Conservation (phyloP, 2,888 invertebrate species). For the Phengaris arion region DNA sequence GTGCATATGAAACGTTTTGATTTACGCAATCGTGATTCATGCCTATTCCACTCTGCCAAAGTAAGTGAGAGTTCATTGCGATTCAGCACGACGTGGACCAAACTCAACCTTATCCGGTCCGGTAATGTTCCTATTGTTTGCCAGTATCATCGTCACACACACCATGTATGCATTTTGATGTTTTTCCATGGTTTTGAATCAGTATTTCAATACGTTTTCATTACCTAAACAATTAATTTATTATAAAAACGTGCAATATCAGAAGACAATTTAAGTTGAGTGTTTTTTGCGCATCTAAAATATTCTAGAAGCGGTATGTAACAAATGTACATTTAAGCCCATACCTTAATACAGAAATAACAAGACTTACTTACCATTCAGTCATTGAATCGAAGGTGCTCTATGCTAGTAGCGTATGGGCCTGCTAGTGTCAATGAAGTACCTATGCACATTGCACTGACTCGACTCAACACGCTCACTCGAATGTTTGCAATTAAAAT, state of each 20-base stretch:
- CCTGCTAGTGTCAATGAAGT: no score
- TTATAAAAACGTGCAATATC: conserved; percentile 8
- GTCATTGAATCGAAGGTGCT: background rate
- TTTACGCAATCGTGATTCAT: conserved; percentile 61
- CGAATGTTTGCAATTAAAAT: no score
- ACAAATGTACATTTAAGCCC: no score
- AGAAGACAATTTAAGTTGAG: background rate
- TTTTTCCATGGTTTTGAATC: conserved; percentile 11
- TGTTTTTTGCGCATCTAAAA: background rate
- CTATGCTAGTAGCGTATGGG: no score
- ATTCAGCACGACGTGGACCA: conserved; percentile 66
- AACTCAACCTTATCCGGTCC: conserved; percentile 69
- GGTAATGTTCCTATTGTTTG: conserved; percentile 75
- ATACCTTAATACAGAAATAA: background rate
- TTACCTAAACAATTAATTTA: background rate
- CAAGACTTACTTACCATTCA: background rate
- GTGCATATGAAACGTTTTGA: conserved; percentile 52
- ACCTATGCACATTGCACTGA: no score
- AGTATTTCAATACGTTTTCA: conserved; percentile 8
- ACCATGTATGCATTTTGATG: conserved; percentile 4
- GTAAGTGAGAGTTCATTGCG: conserved; percentile 60
- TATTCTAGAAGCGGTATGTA: no score
- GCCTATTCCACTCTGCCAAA: conserved; percentile 38
- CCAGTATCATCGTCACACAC: conserved; percentile 48
- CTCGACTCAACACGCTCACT: no score